Evolutionary conservation across 2,888 invertebrate species (phyloP), one percentile per base, ranked within the genome.

Genomic region (Hirudinaria manillensis): DNA sequence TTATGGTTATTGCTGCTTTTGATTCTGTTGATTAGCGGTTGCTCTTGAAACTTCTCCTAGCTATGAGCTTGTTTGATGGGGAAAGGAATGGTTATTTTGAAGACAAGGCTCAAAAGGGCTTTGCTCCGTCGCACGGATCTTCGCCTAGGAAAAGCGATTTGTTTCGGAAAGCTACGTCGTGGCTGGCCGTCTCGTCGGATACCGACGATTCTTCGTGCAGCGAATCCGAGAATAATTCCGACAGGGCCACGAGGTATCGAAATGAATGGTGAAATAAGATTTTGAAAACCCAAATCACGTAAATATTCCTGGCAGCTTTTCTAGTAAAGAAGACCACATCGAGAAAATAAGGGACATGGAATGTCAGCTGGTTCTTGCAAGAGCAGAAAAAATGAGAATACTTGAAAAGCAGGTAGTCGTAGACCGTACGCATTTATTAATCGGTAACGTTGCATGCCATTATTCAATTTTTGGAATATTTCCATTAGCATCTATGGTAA

Each of bases 311-410:
- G 4, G 24, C 70, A 75, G 75, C 56, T 53, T 71, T 29, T 75
- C 61, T 36, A 75, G 72, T 32, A 75, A 66, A 53, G 66, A 72
- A 61, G 74, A 74, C 34, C 61, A 75, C 27, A 29, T 76, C 16
- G 67, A 76, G 45, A 73, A 65, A 55, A 73, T 73, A 29, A 73
- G 65, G n/a, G 76, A 76, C 38, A 76, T 76, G 74, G 76, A 76
- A 61, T 72, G 72, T 32, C 72, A 74, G 45, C 66, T 76, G 36
- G 70, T 76, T 36, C 36, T 76, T 19, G 76, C 76, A 6, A 74
- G 72, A 27, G 76, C 76, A 24, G 76, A 76, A 53, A 68, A 73
- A 38, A 27, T 76, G 45, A 66, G 67, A n/a, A 16, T 74, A 19
- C 53, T 74, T 6, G 74, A 70, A 29, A 53, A 56, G 32, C 76